Evolutionary conservation across 1,140 invertebrate genomes (phyloP).

Genomic region (Pseudobourletiella spinata): DNA sequence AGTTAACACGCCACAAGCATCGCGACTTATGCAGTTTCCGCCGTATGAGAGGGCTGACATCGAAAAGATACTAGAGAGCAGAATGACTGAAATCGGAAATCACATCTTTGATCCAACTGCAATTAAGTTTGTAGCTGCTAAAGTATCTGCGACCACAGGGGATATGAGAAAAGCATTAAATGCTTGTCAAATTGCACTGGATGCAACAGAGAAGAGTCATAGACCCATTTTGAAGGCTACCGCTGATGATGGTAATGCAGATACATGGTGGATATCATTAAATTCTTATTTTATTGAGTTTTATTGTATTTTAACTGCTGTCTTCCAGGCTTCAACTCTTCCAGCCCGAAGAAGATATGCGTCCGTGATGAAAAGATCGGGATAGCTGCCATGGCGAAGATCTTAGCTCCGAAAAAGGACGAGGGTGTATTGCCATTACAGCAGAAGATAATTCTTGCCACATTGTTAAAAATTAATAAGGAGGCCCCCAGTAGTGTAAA

Average conservation of each 20-base stretch:
- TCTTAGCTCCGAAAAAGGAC: constrained; percentile 21
- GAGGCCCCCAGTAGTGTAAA: neutral
- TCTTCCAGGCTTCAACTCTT: constrained; percentile 27
- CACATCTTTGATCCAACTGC: constrained; percentile 72
- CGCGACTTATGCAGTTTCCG: constrained; percentile 71
- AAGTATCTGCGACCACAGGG: constrained; percentile 87
- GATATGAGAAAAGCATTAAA: constrained; percentile 88
- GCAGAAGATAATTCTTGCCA: constrained; percentile 25
- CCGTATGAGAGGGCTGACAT: constrained; percentile 88
- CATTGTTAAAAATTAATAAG: constrained; percentile 17
- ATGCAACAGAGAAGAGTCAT: constrained; percentile 50
- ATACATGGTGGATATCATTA: too few relatives aligned
- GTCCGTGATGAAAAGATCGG: constrained; percentile 11
- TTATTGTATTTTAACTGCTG: too few relatives aligned
- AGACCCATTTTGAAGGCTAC: constrained; percentile 37
- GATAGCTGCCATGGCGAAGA: constrained; percentile 21
- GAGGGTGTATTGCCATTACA: constrained; percentile 27
- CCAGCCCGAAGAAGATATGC: constrained; percentile 37
- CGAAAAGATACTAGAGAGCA: constrained; percentile 66
- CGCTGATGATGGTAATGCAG: constrained; percentile 38
- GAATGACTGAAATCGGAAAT: constrained; percentile 58
- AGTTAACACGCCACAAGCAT: constrained; percentile 40
- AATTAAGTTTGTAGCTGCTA: constrained; percentile 81
- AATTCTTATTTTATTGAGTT: too few relatives aligned
- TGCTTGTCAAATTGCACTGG: constrained; percentile 76